These are phyloP conservation scores for Drosophila seguyi DNA, from an alignment of 1,140 invertebrate genomes.

Conservation along the genomic window DNA sequence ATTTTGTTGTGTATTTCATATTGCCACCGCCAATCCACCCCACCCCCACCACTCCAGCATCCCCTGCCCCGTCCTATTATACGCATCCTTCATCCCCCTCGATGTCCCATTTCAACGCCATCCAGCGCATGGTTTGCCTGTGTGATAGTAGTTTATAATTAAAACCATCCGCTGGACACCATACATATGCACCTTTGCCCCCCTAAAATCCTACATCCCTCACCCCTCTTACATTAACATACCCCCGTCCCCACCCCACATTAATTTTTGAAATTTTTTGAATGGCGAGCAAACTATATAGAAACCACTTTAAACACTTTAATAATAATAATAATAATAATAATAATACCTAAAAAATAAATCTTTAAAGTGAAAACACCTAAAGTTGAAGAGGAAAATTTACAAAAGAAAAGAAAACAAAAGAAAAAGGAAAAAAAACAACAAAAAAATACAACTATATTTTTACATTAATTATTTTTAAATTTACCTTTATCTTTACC, in stretches of 20 bases:
- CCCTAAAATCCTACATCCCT: not conserved
- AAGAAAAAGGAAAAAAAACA: constrained; percentile 12
- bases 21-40: constrained; percentile 15
- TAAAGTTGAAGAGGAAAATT: constrained; percentile 42
- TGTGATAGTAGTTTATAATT: constrained; percentile 85
- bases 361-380: constrained; percentile 21
- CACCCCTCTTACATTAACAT: not conserved
- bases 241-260: not conserved
- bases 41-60: not conserved
- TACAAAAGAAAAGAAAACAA: constrained; percentile 29
- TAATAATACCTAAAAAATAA: constrained; percentile 31
- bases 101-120: constrained; percentile 6
- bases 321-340: constrained; percentile 16
- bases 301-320: constrained; percentile 42
- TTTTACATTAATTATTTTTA: constrained; percentile 78
- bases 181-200: not conserved
- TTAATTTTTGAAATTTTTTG: constrained; percentile 45
- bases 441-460: constrained; percentile 59
- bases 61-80: not conserved
- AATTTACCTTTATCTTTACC: constrained; percentile 57
- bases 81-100: not conserved
- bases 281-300: constrained; percentile 63
- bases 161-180: constrained; percentile 61
- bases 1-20: constrained; percentile 63
- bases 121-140: constrained; percentile 77